phyloP scores from a whole-genome alignment of 2,797 vertebrate genomes.

The Sebastiscus albofasciatus region DNA sequence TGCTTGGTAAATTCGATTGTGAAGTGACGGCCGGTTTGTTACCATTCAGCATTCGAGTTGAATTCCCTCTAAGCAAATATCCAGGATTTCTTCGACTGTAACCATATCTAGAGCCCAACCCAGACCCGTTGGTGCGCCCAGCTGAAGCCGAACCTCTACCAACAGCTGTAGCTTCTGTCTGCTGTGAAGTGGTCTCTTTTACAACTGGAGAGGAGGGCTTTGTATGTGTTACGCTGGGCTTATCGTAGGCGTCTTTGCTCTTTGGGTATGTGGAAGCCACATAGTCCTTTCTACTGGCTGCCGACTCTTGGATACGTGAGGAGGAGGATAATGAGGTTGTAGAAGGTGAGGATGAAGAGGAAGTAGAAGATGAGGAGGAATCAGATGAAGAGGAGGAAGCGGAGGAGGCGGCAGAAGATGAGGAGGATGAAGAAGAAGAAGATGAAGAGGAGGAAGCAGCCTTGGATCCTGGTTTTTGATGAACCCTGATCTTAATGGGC shows the following conservation, averaged over 20 bases:
- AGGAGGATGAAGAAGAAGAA: constrained; percentile 40
- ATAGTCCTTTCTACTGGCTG: constrained; percentile 66
- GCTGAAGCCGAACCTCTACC: constrained; percentile 45
- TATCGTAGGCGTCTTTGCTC: constrained; percentile 58
- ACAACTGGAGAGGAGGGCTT: constrained; percentile 60
- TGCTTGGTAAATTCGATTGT: constrained; percentile 62
- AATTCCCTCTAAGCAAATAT: constrained; percentile 68
- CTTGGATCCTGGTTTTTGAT: constrained; percentile 66
- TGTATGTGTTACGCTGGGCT: constrained; percentile 32
- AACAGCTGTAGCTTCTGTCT: constrained; percentile 38
- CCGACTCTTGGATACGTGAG: constrained; percentile 64
- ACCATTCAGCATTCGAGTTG: constrained; percentile 62
- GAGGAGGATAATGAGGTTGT: constrained; percentile 39
- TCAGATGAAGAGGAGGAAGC: constrained; percentile 10
- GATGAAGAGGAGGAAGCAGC: constrained; percentile 37
- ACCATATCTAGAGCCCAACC: constrained; percentile 60
- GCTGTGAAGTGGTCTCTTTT: constrained; percentile 59
- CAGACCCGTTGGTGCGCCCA: constrained; percentile 52
- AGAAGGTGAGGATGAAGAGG: constrained; percentile 36
- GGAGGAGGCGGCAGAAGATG: constrained; percentile 17
- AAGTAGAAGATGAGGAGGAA: constrained; percentile 25
- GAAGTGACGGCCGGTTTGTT: constrained; percentile 66
- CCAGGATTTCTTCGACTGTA: constrained; percentile 71
- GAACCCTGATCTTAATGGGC: constrained; percentile 72
- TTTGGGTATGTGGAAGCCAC: constrained; percentile 59